Evolutionary conservation across 2,113 vertebrate species (phyloP), one percentile per base, ranked within the genome.

Genomic region (Trematocara macrostoma): DNA sequence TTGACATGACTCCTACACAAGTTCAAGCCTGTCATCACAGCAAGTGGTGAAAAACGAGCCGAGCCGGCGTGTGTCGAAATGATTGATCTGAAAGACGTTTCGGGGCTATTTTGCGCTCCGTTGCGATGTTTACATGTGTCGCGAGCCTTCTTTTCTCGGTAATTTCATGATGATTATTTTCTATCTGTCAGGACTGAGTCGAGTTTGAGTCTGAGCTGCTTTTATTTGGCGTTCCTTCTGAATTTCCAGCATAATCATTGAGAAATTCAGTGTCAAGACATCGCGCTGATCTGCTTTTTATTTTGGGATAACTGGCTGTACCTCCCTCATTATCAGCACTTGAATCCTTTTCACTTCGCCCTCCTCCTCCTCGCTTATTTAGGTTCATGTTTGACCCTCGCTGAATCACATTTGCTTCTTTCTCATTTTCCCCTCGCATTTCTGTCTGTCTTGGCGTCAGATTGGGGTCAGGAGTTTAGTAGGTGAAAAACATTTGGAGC

Each of bases 391-490:
- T 84, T 91, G 57, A 82, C 85, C 86, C 29, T 23, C 11, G 23
- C 80, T 74, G 79, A 89, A 88, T 89, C 85, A 51, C 80, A 51
- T 89, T 88, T 88, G 59, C 40, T 89, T 79, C 67, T 90, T 89
- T 87, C 90, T 86, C 88, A 90, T 86, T 90, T 87, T 85, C 74
- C 67, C 64, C 61, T 56, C 53, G 64, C 78, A 86, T 78, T 85
- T 89, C 90, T 90, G 89, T 93, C 87, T 85, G 90, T 94, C 92
- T 96, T 95, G 94, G 95, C 94, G 93, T 90, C 91, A 94, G 91
- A 95, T 91, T 94, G 93, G 92, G 95, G 96, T 96, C 95, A 96
- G 90, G 91, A 96, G 96, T 96, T 96, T 96, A 96, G 94, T 95
- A 93, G 95, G 94, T 94, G 93, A 95, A 95, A 94, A 95, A 95